phyloP scores from a whole-genome alignment of 2,113 vertebrate species.

The Aptenodytes forsteri region DNA sequence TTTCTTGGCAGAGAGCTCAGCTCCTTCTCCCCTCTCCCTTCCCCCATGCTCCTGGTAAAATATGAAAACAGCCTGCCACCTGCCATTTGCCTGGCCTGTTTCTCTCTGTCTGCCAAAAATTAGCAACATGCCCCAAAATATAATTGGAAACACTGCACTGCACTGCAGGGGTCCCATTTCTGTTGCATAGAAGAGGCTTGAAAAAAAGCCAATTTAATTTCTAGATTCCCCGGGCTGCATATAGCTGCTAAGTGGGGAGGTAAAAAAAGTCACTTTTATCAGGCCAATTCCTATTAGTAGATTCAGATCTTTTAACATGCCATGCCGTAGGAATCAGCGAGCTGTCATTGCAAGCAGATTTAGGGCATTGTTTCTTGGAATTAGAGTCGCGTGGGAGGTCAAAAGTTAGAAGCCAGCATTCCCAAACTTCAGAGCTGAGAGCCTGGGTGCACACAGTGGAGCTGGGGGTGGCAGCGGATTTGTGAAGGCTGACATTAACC shows the following conservation, averaged over 20 bases:
- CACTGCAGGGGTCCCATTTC: constrained; percentile 44
- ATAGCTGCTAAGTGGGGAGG: constrained; percentile 30
- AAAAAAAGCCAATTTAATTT: constrained; percentile 63
- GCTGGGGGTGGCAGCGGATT: background rate
- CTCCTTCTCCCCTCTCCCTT: constrained; percentile 12
- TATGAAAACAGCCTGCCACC: constrained; percentile 61
- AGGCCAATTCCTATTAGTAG: constrained; percentile 56
- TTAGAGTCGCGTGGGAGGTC: background rate
- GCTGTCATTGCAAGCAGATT: constrained; percentile 13
- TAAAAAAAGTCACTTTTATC: background rate
- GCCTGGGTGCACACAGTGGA: accelerated
- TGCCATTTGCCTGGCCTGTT: constrained; percentile 55
- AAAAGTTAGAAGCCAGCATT: background rate
- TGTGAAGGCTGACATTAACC: accelerated
- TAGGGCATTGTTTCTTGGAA: constrained; percentile 14
- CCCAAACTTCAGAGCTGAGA: background rate
- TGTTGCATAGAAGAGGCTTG: constrained; percentile 46
- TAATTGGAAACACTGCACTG: constrained; percentile 63
- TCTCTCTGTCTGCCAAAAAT: constrained; percentile 56
- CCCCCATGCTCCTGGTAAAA: constrained; percentile 20
- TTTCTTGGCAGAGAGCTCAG: background rate
- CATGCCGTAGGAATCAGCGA: background rate
- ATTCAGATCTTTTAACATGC: constrained; percentile 24
- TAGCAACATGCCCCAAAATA: constrained; percentile 53
- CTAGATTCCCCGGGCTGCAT: constrained; percentile 13